Base-by-base conservation (phyloP, 1,140 invertebrate genomes). In the Drosophila nannoptera region DNA sequence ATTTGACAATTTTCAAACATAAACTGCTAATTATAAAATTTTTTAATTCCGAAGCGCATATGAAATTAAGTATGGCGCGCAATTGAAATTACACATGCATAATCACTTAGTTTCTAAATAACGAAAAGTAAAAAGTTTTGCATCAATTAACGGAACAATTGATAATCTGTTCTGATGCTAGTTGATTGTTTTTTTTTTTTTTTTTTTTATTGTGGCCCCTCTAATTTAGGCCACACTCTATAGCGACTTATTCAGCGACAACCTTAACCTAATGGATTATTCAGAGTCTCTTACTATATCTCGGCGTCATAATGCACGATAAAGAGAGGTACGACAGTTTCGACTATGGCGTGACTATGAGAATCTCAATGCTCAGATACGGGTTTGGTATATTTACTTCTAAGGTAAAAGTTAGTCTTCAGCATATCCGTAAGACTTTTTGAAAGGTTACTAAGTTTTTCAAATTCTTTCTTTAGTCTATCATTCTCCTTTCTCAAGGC, bases 251-350 rank as follows among this genome's bases (percentile, higher is more conserved):
- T 67, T 48, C 48, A 65, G 78, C 78, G 63, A 78, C 75, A 60
- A 83, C 75, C 60, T 78, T 80, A 78, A 61, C 69, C 16, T 78
- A 72, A 67, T 84, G 80, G 75, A 78, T 70, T 58, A 75, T 40
- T 45, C 48, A 35, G 45, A 56, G 42, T 52, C 2, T 56, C 43
- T 66, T 64, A 78, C 73, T 78, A 73, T 16, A 62, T 45, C 58
- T 67, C 58, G 55, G 53, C 52, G 56, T 62, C 76, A 60, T 81
- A 80, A 84, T 84, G 64, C 70, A 73, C 80, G 76, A 73, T 68
- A 78, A 48, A 22, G 43, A 65, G 70, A 77, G 58, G 75, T 70
- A 69, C 75, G 73, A 70, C 46, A 69, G 54, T 75, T 70, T 58
- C 22, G 63, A 64, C 67, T 65, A 67, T 74, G 63, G 72, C 64